Evolutionary conservation across 1,140 invertebrate species (phyloP).

Genomic region (Ptiloglossa arizonensis): DNA sequence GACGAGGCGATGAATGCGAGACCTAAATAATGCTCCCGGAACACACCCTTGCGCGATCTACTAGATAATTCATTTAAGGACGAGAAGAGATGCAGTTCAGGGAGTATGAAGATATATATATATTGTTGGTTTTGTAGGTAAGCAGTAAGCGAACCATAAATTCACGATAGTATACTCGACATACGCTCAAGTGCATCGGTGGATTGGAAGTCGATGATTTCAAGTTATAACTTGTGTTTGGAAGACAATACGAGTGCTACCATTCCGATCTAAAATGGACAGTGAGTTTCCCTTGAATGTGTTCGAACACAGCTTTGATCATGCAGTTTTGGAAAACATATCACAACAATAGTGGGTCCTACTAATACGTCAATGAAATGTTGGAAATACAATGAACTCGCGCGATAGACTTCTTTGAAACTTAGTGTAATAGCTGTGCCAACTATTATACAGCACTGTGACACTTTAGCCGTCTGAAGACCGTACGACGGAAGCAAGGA

Average conservation of each 20-base stretch:
- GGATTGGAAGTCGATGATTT: constrained; percentile 24
- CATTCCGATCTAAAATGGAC: constrained; percentile 61
- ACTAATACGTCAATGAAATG: constrained; percentile 3
- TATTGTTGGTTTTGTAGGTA: constrained; percentile 17
- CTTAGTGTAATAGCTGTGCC: constrained; percentile 35
- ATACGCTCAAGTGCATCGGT: constrained; percentile 10
- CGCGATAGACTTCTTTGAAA: constrained; percentile 38
- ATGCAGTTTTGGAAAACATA: constrained; percentile 28
- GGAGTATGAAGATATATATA: constrained; percentile 1
- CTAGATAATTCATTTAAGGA: constrained; percentile 1
- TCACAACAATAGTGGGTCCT: constrained; percentile 41
- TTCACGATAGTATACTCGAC: background rate
- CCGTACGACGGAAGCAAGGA: background rate
- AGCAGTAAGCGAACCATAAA: background rate
- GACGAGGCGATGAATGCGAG: background rate
- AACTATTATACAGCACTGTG: constrained; percentile 29
- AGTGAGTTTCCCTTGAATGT: constrained; percentile 60
- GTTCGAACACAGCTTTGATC: constrained; percentile 51
- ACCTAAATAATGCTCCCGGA: constrained; percentile 18
- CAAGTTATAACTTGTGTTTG: constrained; percentile 49
- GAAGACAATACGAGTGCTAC: constrained; percentile 60
- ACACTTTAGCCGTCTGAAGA: constrained; percentile 14
- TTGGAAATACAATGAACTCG: constrained; percentile 32
- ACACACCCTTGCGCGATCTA: background rate
- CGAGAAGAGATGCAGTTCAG: constrained; percentile 8